phyloP scores from a whole-genome alignment of 37 sponge, comb jelly and placozoan genomes.

The Beroe forskalii region DNA sequence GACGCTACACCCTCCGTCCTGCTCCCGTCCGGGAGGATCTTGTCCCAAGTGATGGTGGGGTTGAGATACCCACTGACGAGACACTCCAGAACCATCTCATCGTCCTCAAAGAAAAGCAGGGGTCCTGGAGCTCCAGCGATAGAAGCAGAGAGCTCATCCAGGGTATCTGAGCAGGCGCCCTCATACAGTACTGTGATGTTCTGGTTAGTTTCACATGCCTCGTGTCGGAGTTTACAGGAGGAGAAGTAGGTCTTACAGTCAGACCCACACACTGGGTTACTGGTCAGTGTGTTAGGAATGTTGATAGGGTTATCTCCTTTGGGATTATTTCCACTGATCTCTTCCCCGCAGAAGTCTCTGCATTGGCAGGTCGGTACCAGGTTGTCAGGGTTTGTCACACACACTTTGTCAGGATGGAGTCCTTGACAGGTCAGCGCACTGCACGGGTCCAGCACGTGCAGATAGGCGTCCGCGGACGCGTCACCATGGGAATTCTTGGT shows the following conservation, averaged over 20 bases:
- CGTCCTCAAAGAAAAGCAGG: not conserved
- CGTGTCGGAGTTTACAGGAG: not conserved
- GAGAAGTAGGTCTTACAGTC: constrained; percentile 11
- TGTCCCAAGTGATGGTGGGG: not conserved
- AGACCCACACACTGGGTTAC: constrained; percentile 13
- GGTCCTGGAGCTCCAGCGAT: not conserved
- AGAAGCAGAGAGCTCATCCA: not conserved
- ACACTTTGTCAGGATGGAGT: not conserved
- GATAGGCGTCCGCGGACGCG: constrained; percentile 17
- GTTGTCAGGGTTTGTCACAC: not conserved
- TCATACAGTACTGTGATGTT: not conserved
- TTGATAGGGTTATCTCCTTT: not conserved
- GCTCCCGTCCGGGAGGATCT: not conserved
- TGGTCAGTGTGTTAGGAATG: not conserved
- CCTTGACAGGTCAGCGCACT: not conserved
- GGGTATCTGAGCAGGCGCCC: not conserved
- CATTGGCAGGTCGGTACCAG: not conserved
- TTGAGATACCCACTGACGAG: not conserved
- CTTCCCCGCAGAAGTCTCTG: not conserved
- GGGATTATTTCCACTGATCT: not conserved
- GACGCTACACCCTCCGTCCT: not conserved
- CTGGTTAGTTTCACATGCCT: not conserved
- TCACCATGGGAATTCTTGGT: not conserved
- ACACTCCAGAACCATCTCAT: constrained; percentile 25
- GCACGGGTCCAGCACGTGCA: constrained; percentile 48